Percentiles rank a stretch among this genome's conserved stretches.
phyloP scores from a whole-genome alignment of 2,113 vertebrate genomes.

The Pachyramphus minor region DNA sequence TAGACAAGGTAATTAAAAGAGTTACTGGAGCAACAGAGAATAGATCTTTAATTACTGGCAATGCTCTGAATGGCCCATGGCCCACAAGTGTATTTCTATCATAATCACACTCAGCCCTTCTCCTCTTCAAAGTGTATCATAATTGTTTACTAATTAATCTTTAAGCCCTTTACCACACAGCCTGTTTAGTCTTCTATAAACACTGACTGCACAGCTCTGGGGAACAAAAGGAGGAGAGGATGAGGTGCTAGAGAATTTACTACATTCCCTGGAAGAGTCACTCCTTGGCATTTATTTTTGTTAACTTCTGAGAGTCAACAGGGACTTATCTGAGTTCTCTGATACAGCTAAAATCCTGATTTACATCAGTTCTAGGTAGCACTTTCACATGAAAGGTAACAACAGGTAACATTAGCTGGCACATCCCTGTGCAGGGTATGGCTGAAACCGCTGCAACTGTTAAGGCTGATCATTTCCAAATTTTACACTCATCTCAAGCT shows the following conservation, averaged over 20 bases:
- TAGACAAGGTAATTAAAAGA: slow-evolving; percentile 43
- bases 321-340: neutral
- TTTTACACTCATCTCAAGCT: neutral
- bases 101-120: slow-evolving; percentile 19
- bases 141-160: slow-evolving; percentile 61
- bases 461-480: neutral
- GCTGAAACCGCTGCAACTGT: neutral
- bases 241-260: neutral
- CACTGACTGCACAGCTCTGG: neutral
- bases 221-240: neutral
- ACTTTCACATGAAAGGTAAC: neutral
- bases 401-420: fast-evolving
- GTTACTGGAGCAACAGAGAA: slow-evolving; percentile 14
- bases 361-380: neutral
- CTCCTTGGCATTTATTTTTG: neutral
- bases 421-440: neutral
- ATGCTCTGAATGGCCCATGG: slow-evolving; percentile 10
- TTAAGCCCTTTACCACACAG: slow-evolving; percentile 2
- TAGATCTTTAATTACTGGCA: slow-evolving; percentile 38
- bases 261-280: neutral
- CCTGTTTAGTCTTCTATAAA: slow-evolving; percentile 24
- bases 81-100: slow-evolving; percentile 25
- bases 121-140: slow-evolving; percentile 48
- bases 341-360: neutral
- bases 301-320: neutral